phyloP scores from a whole-genome alignment of 2,797 vertebrate genomes.

The Clarias fuscus region DNA sequence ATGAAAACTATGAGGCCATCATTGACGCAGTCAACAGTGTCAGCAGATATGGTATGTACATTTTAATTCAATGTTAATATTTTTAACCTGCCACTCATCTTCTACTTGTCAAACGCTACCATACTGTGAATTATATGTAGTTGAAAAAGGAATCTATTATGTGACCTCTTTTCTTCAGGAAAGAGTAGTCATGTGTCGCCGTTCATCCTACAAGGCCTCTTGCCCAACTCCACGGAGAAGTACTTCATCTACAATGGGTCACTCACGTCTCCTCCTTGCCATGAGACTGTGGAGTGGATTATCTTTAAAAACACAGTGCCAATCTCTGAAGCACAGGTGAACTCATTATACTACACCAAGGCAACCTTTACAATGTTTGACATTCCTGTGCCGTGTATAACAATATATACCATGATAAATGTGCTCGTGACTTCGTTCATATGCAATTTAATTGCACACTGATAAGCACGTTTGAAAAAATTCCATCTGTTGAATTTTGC shows the following conservation, averaged over 20 bases:
- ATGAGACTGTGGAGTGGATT: constrained; percentile 93
- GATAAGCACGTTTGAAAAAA: no score
- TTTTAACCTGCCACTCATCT: neutral
- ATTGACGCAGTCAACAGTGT: constrained; percentile 85
- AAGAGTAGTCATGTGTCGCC: constrained; percentile 81
- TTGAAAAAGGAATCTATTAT: neutral
- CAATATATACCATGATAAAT: neutral
- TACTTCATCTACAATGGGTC: constrained; percentile 96
- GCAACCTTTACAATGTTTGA: neutral
- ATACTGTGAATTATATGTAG: neutral
- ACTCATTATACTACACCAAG: neutral
- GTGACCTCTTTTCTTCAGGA: constrained; percentile 67
- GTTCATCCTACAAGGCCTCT: constrained; percentile 81
- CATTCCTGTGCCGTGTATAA: neutral
- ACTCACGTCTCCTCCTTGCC: constrained; percentile 90
- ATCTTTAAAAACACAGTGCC: constrained; percentile 86
- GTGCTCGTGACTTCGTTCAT: no score
- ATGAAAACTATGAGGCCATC: constrained; percentile 82
- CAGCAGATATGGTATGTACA: constrained; percentile 85
- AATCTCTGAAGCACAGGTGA: constrained; percentile 84
- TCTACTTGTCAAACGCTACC: constrained; percentile 9
- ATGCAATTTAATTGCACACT: no score
- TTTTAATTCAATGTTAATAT: neutral
- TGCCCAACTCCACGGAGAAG: constrained; percentile 89
- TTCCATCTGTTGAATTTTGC: no score